These are phyloP conservation scores for Columba guinea DNA, from an alignment of 2,797 vertebrate genomes.

Conservation along the genomic window DNA sequence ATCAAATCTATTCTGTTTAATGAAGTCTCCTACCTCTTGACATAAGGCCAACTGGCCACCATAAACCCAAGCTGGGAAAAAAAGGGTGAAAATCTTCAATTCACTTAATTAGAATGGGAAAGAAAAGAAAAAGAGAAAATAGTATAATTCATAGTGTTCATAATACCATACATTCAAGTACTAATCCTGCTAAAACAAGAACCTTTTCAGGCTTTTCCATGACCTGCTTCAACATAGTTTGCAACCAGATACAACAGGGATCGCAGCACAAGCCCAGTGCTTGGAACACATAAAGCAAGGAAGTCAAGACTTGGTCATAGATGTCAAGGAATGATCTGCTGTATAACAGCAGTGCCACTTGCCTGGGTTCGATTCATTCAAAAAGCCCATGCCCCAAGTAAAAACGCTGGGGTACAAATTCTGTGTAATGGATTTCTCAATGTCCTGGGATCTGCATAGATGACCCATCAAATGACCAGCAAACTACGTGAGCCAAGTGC, in stretches of 20 bases:
- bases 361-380: not conserved
- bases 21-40: conserved; percentile 37
- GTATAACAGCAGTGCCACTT: not conserved
- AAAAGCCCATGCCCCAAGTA: not conserved
- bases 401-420: not conserved
- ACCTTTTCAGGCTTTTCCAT: not conserved
- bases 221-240: not conserved
- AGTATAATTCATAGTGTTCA: not conserved
- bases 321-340: not conserved
- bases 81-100: not conserved
- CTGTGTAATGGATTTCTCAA: not conserved
- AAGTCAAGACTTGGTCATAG: not conserved
- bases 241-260: not conserved
- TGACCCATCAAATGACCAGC: not conserved
- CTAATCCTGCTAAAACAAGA: not conserved
- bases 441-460: not conserved
- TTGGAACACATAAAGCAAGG: not conserved
- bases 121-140: not conserved
- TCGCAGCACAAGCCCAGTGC: not conserved
- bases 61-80: not conserved
- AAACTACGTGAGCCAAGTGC: not conserved
- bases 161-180: not conserved
- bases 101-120: not conserved
- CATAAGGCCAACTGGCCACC: not conserved
- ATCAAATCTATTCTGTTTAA: not conserved